A percentile compares a stretch with the other conserved stretches of the same genome.
Evolutionary conservation across 2,888 invertebrate species (phyloP).

Genomic region (Synanthedon vespiformis): DNA sequence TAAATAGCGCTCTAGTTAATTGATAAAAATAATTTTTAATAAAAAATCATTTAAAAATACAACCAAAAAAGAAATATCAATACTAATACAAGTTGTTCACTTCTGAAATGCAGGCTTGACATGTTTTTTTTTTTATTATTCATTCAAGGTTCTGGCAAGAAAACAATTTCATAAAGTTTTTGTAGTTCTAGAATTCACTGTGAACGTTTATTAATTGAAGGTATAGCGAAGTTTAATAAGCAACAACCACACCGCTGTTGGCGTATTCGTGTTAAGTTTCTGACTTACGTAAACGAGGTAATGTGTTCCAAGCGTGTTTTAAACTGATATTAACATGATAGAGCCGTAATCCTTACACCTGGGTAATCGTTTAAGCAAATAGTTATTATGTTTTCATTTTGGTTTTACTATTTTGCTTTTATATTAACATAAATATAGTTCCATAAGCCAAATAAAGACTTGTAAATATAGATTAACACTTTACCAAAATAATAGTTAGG

Average conservation of each 20-base stretch:
- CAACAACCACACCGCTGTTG: conserved; percentile 35
- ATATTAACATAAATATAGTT: too few species aligned
- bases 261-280: conserved; percentile 22
- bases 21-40: too few species aligned
- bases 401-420: neutral
- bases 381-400: neutral
- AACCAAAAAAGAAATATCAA: too few species aligned
- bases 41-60: too few species aligned
- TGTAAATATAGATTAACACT: too few species aligned
- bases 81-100: too few species aligned
- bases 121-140: conserved; percentile 4
- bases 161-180: neutral
- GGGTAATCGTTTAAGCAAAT: neutral
- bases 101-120: too few species aligned
- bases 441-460: too few species aligned
- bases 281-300: conserved; percentile 28
- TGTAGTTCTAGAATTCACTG: neutral
- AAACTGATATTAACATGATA: conserved; percentile 31
- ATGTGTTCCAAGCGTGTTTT: conserved; percentile 32
- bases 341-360: conserved; percentile 1
- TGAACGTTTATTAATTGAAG: conserved; percentile 3
- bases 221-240: conserved; percentile 43
- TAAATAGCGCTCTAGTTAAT: too few species aligned
- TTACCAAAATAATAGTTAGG: too few species aligned
- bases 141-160: too few species aligned